Evolutionary conservation across 2,888 invertebrate genomes (phyloP), one percentile per base, ranked within the genome.

Genomic region (Invenusta paracnida): DNA sequence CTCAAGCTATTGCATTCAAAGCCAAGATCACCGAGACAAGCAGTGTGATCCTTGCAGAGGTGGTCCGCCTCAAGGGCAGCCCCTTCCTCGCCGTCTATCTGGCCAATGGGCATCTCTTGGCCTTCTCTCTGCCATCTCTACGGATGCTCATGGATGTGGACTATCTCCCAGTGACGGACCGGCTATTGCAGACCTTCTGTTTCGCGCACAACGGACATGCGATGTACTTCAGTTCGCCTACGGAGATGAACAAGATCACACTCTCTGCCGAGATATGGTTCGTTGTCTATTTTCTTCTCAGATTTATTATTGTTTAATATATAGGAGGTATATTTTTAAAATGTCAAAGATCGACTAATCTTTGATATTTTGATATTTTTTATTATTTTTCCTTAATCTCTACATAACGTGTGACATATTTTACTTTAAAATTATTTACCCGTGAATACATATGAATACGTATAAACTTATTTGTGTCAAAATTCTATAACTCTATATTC

Each of bases 141-240:
- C 94, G 96, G 92, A 95, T 95, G 89, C 94, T 99, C 88, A 94
- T 97, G 90, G 96, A 97, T 92, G 94, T 96, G 88, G 96, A 97
- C 92, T 97, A 98, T 93, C 94, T 98, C 90, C 97, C 97, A 87
- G 94, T 96, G 88, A 94, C 95, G 88, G 96, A 97, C 92, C 97
- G 97, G 93, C 96, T 97, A 93, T 95, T 96, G 89, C 94, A 95
- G 93, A 97, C 97, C 87, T 96, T 98, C 93, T 96, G 96, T 94
- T 96, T 99, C 93, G 96, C 97, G 92, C 96, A 96, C 92, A 95
- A 95, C 92, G 99, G 98, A 81, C 96, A 98, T 92, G 98, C 97
- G 87, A 93, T 98, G 90, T 98, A 96, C 93, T 94, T 98, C 91
- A 95, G 96, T 88, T 97, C 98, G 89, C 96, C 98, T 88, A 95